A percentile compares a stretch with the other conserved stretches of the same genome.
Conservation (phyloP, 1,140 invertebrate genomes). For the Prorops nasuta region DNA sequence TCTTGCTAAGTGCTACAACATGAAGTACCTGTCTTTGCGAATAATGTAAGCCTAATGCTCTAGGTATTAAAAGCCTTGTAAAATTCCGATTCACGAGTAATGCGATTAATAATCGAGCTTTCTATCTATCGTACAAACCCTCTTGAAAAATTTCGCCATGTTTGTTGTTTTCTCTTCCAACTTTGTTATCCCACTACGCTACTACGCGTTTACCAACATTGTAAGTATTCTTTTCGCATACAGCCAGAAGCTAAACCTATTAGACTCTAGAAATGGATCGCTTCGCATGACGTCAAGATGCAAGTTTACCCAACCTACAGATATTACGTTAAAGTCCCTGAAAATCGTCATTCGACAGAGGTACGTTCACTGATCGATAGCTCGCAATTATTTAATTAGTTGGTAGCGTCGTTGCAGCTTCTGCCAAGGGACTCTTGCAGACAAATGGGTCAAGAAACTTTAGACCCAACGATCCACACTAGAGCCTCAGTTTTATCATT, state of each 20-base stretch:
- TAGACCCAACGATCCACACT: too few species aligned
- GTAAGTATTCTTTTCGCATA: constrained; percentile 31
- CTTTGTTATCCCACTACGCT: background rate
- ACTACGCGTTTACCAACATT: constrained; percentile 26
- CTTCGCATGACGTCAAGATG: constrained; percentile 14
- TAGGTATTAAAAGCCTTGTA: too few species aligned
- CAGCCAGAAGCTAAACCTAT: constrained; percentile 30
- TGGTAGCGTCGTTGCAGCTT: background rate
- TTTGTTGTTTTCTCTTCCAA: constrained; percentile 6
- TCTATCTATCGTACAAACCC: too few species aligned
- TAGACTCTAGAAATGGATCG: constrained; percentile 21
- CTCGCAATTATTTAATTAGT: background rate
- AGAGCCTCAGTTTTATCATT: too few species aligned
- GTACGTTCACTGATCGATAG: constrained; percentile 7
- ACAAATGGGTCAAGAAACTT: too few species aligned
- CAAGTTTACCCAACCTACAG: constrained; percentile 11
- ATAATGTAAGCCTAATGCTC: too few species aligned
- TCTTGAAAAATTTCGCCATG: constrained; percentile 35
- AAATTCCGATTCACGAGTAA: too few species aligned
- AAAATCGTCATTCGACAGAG: background rate
- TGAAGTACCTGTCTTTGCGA: too few species aligned
- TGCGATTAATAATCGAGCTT: too few species aligned
- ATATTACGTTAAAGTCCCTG: too few species aligned
- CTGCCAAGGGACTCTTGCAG: too few species aligned
- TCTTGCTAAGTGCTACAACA: too few species aligned